Evolutionary conservation across 1,140 invertebrate genomes (phyloP).

Genomic region (Mycetomoellerius zeteki): DNA sequence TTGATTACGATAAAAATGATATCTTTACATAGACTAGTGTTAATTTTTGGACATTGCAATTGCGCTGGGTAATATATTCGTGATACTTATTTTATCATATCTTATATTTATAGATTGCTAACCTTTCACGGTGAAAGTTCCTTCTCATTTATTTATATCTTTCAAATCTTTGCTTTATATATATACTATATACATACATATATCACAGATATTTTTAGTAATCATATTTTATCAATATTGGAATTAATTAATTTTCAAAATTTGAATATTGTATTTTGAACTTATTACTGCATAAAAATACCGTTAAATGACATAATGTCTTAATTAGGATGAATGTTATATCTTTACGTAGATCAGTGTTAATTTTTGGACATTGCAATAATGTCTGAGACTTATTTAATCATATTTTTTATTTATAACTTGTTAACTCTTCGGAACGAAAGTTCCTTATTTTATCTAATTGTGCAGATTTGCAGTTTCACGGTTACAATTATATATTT

Average conservation of each 20-base stretch:
- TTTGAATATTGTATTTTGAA: background rate
- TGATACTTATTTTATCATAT: background rate
- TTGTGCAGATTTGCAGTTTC: background rate
- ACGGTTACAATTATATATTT: background rate
- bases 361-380: background rate
- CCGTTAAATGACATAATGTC: background rate
- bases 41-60: background rate
- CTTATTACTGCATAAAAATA: background rate
- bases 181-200: too few species aligned
- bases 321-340: background rate
- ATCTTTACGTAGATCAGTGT: background rate
- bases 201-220: conserved; percentile 2
- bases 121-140: background rate
- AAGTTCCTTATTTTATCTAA: background rate
- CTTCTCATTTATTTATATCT: background rate
- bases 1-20: background rate
- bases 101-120: conserved; percentile 8
- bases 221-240: too few species aligned
- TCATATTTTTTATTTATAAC: conserved; percentile 1
- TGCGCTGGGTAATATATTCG: background rate
- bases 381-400: background rate
- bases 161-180: background rate
- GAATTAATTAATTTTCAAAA: background rate
- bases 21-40: background rate
- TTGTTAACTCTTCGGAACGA: background rate